Evolutionary conservation across 2,888 invertebrate species (phyloP).

Genomic region (Dryococelus australis): DNA sequence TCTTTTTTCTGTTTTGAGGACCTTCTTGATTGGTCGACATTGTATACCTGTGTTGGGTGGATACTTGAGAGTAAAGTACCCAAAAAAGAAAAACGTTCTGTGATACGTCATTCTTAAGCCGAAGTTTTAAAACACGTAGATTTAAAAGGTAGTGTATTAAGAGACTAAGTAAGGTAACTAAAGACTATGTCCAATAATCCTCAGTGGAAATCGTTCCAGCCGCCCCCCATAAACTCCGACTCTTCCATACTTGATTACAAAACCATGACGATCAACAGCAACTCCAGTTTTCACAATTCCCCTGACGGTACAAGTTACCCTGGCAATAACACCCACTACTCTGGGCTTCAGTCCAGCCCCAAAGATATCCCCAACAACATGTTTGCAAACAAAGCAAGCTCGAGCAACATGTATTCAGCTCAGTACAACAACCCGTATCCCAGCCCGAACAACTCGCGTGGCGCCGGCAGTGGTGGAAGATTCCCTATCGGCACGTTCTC

Average conservation of each 20-base stretch:
- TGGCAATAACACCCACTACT: conserved; percentile 42
- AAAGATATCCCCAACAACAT: conserved; percentile 44
- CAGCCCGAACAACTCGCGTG: conserved; percentile 45
- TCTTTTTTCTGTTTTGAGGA: conserved; percentile 36
- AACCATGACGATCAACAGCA: conserved; percentile 70
- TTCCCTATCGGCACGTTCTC: conserved; percentile 61
- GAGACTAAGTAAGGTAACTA: conserved; percentile 51
- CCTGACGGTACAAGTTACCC: conserved; percentile 45
- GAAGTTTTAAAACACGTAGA: conserved; percentile 41
- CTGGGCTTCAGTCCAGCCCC: conserved; percentile 38
- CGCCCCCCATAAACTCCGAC: conserved; percentile 85
- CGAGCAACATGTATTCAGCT: conserved; percentile 43
- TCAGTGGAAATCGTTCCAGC: conserved; percentile 91
- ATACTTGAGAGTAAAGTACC: conserved; percentile 33
- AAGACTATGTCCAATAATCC: conserved; percentile 78
- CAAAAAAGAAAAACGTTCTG: conserved; percentile 65
- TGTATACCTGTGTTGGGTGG: conserved; percentile 29
- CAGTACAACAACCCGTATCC: conserved; percentile 45
- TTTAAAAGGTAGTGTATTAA: conserved; percentile 43
- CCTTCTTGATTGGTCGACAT: conserved; percentile 32
- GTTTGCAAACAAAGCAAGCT: conserved; percentile 41
- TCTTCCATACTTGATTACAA: conserved; percentile 83
- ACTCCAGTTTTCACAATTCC: conserved; percentile 42
- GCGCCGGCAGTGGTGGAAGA: conserved; percentile 54
- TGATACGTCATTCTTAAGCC: conserved; percentile 59